Evolutionary conservation across 1,140 invertebrate genomes (phyloP).

Genomic region (Reticulitermes speratus): DNA sequence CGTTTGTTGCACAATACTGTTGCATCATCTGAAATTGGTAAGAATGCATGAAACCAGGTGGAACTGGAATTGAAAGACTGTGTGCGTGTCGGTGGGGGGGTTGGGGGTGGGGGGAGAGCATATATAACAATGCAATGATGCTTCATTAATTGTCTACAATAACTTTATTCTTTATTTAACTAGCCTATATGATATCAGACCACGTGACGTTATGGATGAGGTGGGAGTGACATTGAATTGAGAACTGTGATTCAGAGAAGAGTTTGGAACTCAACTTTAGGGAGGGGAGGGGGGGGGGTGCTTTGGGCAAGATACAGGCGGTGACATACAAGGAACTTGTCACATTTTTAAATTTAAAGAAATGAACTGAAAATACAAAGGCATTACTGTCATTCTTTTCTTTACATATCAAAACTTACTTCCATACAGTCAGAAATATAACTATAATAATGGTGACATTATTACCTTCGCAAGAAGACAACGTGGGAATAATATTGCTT

Average conservation of each 20-base stretch:
- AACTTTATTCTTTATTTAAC: constrained; percentile 25
- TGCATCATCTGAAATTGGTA: too few relatives aligned
- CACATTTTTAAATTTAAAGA: constrained; percentile 20
- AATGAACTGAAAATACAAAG: neutral
- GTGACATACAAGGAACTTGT: constrained; percentile 21
- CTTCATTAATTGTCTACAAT: constrained; percentile 24
- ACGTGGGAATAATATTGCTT: constrained; percentile 27
- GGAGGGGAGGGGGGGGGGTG: neutral
- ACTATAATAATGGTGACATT: neutral
- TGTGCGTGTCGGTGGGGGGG: too few relatives aligned
- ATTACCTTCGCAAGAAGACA: constrained; percentile 8
- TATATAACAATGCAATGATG: neutral
- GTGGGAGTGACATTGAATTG: neutral
- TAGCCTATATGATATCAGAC: constrained; percentile 28
- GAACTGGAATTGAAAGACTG: too few relatives aligned
- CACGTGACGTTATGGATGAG: constrained; percentile 4
- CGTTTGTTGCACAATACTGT: too few relatives aligned
- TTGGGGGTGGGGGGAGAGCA: too few relatives aligned
- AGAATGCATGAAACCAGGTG: too few relatives aligned
- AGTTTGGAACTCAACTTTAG: neutral
- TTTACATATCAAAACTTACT: constrained; percentile 14
- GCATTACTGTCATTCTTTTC: neutral
- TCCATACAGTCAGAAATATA: constrained; percentile 15
- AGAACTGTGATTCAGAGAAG: neutral
- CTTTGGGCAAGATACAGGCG: constrained; percentile 20